Percentiles rank a stretch among this genome's conserved stretches.
Evolutionary conservation across 2,888 invertebrate species (phyloP).

Genomic region (Morpho achilles): DNA sequence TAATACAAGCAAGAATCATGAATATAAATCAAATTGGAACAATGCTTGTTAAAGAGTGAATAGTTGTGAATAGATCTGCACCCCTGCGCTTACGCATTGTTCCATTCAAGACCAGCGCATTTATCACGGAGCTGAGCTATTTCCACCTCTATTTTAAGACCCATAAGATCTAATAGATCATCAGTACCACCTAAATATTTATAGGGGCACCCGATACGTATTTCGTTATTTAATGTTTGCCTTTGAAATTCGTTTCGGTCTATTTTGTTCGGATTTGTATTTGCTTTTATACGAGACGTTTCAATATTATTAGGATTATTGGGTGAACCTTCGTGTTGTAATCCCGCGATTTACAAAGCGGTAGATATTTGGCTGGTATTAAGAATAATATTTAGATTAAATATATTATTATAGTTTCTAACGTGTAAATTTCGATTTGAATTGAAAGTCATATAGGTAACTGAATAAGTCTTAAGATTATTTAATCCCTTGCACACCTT

Average conservation of each 20-base stretch:
- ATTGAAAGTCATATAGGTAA: too few relatives aligned
- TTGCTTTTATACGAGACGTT: constrained; percentile 27
- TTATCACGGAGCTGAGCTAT: constrained; percentile 18
- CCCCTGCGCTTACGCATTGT: constrained; percentile 62
- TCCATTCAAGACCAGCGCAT: constrained; percentile 28
- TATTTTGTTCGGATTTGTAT: constrained; percentile 49
- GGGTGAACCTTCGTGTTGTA: constrained; percentile 23
- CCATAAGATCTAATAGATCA: constrained; percentile 11
- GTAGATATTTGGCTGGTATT: constrained; percentile 1
- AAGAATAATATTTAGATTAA: constrained; percentile 1
- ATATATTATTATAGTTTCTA: not conserved
- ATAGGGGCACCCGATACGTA: constrained; percentile 69
- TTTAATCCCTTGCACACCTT: too few relatives aligned
- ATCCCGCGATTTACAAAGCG: constrained; percentile 21
- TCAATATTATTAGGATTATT: constrained; percentile 21
- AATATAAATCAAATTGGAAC: constrained; percentile 79
- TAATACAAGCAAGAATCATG: constrained; percentile 70
- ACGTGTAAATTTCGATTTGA: too few relatives aligned
- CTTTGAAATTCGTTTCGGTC: constrained; percentile 75
- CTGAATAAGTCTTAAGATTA: too few relatives aligned
- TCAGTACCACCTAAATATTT: constrained; percentile 22
- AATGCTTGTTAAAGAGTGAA: constrained; percentile 74
- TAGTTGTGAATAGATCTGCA: constrained; percentile 71
- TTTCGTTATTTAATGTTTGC: constrained; percentile 71
- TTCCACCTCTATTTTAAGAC: constrained; percentile 28